These are phyloP conservation scores for Pristionchus maxplancki DNA, from an alignment of 2,888 invertebrate species.

Conservation along the genomic window DNA sequence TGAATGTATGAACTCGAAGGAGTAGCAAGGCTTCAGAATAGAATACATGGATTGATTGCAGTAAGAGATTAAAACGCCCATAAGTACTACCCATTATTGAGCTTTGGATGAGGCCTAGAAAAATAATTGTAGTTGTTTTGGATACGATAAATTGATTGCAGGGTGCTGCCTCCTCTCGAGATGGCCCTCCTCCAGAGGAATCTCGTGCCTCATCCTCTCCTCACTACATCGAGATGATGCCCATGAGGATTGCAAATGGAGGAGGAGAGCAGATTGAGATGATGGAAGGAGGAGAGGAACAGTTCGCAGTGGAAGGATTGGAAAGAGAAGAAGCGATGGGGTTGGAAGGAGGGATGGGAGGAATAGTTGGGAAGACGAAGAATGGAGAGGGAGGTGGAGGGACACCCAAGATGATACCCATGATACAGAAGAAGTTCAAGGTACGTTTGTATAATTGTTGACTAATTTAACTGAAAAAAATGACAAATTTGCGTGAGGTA, in stretches of 20 bases:
- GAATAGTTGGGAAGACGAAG: neutral
- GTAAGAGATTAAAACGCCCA: too few relatives aligned
- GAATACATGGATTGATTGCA: too few relatives aligned
- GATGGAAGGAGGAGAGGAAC: neutral
- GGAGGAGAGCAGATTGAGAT: neutral
- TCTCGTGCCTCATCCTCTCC: neutral
- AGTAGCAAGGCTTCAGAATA: too few relatives aligned
- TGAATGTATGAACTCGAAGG: too few relatives aligned
- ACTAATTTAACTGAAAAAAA: neutral
- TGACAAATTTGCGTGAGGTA: neutral
- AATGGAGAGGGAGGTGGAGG: neutral
- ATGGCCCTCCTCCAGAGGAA: neutral
- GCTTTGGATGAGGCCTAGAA: too few relatives aligned
- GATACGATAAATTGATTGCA: too few relatives aligned
- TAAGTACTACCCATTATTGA: too few relatives aligned
- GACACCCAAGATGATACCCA: neutral
- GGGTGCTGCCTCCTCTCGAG: neutral
- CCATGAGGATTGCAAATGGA: neutral
- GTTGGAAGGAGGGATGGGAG: neutral
- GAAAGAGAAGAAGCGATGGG: neutral
- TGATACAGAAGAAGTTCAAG: neutral
- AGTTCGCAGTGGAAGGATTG: neutral
- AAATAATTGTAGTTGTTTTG: too few relatives aligned
- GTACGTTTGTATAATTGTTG: neutral
- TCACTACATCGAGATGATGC: slow-evolving; percentile 29